Conservation (phyloP, 1,140 invertebrate species). For the Drosophila dunni region DNA sequence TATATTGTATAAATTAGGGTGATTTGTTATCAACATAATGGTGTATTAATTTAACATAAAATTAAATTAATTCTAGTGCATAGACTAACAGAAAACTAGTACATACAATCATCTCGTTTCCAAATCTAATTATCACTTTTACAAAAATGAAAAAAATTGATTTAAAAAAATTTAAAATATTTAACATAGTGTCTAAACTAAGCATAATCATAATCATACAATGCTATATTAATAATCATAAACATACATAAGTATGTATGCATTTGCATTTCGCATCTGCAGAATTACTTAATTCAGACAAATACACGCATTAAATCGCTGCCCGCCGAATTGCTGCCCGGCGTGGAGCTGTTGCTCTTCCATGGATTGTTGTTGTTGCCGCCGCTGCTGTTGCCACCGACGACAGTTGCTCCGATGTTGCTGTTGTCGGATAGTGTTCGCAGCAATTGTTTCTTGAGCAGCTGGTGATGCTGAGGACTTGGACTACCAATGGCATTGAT, state of each 20-base stretch:
- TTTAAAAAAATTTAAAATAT: constrained; percentile 65
- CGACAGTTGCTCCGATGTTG: constrained; percentile 51
- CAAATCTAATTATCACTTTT: constrained; percentile 75
- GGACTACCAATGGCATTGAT: constrained; percentile 37
- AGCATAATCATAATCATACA: constrained; percentile 55
- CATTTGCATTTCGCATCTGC: neutral
- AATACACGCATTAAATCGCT: constrained; percentile 78
- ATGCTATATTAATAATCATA: constrained; percentile 26
- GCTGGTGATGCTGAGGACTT: constrained; percentile 50
- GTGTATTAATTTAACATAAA: constrained; percentile 55
- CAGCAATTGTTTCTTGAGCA: constrained; percentile 71
- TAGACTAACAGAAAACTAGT: constrained; percentile 62
- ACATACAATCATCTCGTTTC: constrained; percentile 67
- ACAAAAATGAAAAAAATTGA: constrained; percentile 66
- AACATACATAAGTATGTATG: constrained; percentile 30
- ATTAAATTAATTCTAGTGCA: constrained; percentile 57
- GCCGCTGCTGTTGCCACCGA: constrained; percentile 3
- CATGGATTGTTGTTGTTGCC: constrained; percentile 56
- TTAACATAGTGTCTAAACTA: constrained; percentile 52
- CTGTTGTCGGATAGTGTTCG: constrained; percentile 69
- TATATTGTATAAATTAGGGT: constrained; percentile 66
- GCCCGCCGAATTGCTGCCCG: constrained; percentile 55
- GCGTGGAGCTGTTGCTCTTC: constrained; percentile 66
- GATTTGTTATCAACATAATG: constrained; percentile 51
- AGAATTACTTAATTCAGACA: constrained; percentile 46